Conservation (phyloP, 2,797 vertebrate species). For the Spheniscus humboldti region DNA sequence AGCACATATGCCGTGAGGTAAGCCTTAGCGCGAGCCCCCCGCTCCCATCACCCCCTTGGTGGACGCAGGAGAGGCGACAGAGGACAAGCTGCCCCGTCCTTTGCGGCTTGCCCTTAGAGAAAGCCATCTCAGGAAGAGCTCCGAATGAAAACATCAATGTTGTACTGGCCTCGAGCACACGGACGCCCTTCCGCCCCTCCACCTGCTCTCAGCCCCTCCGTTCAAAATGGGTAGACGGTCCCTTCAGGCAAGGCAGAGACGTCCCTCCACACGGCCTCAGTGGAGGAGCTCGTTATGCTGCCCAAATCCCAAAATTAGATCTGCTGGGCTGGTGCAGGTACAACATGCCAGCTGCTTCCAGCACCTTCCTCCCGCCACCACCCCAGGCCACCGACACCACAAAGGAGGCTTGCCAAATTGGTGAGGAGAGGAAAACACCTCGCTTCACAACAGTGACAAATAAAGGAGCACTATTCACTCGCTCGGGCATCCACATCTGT, state of each 20-base stretch:
- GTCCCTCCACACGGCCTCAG: background rate
- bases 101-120: background rate
- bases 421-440: background rate
- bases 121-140: background rate
- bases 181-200: background rate
- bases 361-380: background rate
- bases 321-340: background rate
- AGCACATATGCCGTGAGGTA: accelerated
- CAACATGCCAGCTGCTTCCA: background rate
- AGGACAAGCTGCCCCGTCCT: background rate
- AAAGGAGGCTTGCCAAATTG: background rate
- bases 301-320: background rate
- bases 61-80: accelerated
- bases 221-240: background rate
- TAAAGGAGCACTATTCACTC: slow-evolving; percentile 10
- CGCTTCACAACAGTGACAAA: background rate
- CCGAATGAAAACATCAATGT: background rate
- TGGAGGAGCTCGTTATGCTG: background rate
- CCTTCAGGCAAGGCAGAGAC: background rate
- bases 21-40: background rate
- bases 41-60: background rate
- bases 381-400: background rate
- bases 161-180: background rate
- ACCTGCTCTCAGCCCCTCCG: background rate
- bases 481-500: background rate